Evolutionary conservation across 2,797 vertebrate species (phyloP).

Genomic region (Lateolabrax maculatus): DNA sequence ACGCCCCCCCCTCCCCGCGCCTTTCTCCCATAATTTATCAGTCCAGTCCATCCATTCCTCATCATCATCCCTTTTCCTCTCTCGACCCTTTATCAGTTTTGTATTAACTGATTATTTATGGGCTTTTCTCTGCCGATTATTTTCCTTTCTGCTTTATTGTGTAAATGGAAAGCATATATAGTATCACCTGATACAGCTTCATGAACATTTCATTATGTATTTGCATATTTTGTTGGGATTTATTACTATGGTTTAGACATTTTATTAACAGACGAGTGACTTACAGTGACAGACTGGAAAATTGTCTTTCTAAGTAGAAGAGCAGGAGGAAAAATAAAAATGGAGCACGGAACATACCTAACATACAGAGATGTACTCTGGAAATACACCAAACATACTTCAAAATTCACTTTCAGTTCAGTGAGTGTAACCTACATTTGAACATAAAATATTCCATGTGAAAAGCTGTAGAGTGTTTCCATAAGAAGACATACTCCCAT

Average conservation of each 20-base stretch:
- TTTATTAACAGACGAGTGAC: neutral
- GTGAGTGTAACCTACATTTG: slow-evolving; percentile 56
- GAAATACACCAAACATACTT: slow-evolving; percentile 16
- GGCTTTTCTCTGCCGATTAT: neutral
- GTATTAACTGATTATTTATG: neutral
- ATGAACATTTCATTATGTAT: neutral
- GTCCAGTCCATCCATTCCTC: slow-evolving; percentile 28
- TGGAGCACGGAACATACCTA: neutral
- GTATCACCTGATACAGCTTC: neutral
- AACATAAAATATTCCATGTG: slow-evolving; percentile 32
- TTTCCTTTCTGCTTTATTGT: neutral
- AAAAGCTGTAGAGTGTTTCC: slow-evolving; percentile 17
- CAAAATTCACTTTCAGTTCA: slow-evolving; percentile 40
- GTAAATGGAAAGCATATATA: neutral
- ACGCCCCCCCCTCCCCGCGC: neutral
- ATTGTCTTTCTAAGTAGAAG: neutral
- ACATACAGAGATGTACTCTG: neutral
- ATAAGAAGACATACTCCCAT: slow-evolving; percentile 21
- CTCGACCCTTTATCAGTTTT: neutral
- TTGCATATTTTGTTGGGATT: slow-evolving; percentile 8
- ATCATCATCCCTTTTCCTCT: slow-evolving; percentile 1
- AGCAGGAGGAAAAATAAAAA: slow-evolving; percentile 4
- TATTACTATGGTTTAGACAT: neutral
- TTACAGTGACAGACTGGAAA: slow-evolving; percentile 6
- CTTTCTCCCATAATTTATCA: slow-evolving; percentile 43